A percentile compares a stretch with the other conserved stretches of the same genome.
Conservation (phyloP, 2,797 vertebrate genomes). For the Pseudomugil gertrudae region DNA sequence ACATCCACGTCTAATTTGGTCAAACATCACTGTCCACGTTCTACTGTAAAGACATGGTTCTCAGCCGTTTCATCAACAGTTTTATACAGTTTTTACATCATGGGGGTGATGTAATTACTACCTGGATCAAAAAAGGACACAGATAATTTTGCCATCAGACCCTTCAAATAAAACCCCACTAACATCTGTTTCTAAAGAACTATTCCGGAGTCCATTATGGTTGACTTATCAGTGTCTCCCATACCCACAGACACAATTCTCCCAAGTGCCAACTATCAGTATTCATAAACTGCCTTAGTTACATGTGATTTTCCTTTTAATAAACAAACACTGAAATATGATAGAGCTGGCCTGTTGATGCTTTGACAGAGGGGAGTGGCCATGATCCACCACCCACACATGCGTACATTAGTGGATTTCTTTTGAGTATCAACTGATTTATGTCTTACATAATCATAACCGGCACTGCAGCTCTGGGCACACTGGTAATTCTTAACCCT, state of each 20-base stretch:
- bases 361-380: constrained; percentile 43
- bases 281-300: neutral
- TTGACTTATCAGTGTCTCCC: neutral
- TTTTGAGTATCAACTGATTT: constrained; percentile 46
- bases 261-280: neutral
- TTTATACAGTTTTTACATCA: too few species aligned
- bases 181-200: neutral
- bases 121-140: too few species aligned
- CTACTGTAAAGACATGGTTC: too few species aligned
- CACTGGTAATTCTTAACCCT: neutral
- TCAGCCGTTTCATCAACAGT: too few species aligned
- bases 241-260: neutral
- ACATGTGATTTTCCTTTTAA: neutral
- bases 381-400: constrained; percentile 39
- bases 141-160: too few species aligned
- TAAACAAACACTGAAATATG: constrained; percentile 21
- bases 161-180: neutral
- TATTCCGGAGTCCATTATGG: neutral
- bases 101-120: too few species aligned
- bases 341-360: constrained; percentile 41
- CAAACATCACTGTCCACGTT: too few species aligned
- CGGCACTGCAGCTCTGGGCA: constrained; percentile 19
- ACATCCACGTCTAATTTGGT: too few species aligned
- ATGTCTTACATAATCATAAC: constrained; percentile 42
- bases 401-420: constrained; percentile 33